Percentiles rank a stretch among this genome's conserved stretches.
Evolutionary conservation across 2,888 invertebrate genomes (phyloP).

Genomic region (Hypercompe scribonia): DNA sequence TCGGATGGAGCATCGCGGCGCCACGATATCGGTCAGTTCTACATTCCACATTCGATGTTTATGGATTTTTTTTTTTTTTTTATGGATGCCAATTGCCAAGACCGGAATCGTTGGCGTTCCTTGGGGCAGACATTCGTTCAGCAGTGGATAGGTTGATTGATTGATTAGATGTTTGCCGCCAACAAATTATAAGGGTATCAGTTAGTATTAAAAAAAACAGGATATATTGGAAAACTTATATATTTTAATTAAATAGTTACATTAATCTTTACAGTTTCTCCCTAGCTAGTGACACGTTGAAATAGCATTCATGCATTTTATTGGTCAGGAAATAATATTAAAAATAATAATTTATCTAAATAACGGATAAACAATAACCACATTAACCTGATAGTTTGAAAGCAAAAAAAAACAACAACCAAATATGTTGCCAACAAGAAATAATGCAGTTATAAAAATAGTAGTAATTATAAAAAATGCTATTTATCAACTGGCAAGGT

Average conservation of each 20-base stretch:
- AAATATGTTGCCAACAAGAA: conserved; percentile 65
- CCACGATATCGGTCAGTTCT: too few relatives aligned
- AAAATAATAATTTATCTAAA: conserved; percentile 84
- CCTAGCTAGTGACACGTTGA: conserved; percentile 83
- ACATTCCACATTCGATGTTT: background rate
- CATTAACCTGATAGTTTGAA: conserved; percentile 68
- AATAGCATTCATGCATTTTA: conserved; percentile 83
- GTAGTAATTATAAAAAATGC: conserved; percentile 51
- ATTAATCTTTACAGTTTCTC: conserved; percentile 85
- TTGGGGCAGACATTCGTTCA: too few relatives aligned
- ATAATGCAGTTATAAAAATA: conserved; percentile 33
- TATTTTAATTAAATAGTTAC: conserved; percentile 86
- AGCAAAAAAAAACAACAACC: conserved; percentile 59
- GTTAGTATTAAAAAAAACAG: conserved; percentile 40
- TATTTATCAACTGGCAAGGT: conserved; percentile 46
- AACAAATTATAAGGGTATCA: too few relatives aligned
- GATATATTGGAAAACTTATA: conserved; percentile 82
- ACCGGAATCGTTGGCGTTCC: too few relatives aligned
- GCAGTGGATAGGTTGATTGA: too few relatives aligned
- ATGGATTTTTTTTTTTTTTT: too few relatives aligned
- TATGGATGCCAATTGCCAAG: too few relatives aligned
- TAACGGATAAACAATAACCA: conserved; percentile 79
- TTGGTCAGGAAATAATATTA: conserved; percentile 83
- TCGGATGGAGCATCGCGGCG: too few relatives aligned
- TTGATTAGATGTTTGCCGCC: too few relatives aligned